Conservation (phyloP, 2,797 vertebrate species). For the Emys orbicularis region DNA sequence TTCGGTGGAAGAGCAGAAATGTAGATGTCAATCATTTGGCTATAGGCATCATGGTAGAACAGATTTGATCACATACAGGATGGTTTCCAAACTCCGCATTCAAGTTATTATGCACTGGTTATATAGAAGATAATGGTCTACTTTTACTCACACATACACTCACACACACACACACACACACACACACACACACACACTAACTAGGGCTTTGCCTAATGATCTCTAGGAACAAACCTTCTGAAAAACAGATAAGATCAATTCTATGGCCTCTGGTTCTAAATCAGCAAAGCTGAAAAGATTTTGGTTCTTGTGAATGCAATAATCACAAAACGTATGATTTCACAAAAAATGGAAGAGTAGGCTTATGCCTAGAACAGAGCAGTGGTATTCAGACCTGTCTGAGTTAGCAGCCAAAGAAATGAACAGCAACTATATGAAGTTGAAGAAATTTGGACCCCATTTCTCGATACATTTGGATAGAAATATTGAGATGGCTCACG, state of each 20-base stretch:
- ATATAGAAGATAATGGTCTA: background rate
- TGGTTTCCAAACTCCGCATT: conserved; percentile 25
- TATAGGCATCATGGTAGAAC: conserved; percentile 62
- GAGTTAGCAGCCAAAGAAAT: background rate
- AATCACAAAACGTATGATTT: background rate
- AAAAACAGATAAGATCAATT: conserved; percentile 39
- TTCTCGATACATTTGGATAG: background rate
- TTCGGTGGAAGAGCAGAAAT: conserved; percentile 73
- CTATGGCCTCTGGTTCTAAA: conserved; percentile 27
- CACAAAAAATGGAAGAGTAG: background rate
- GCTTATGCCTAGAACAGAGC: background rate
- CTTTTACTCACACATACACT: background rate
- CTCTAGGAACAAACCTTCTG: background rate
- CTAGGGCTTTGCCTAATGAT: conserved; percentile 33
- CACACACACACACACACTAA: background rate
- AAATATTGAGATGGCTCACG: background rate
- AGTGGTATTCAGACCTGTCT: background rate
- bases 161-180: conserved; percentile 30
- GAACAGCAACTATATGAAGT: background rate
- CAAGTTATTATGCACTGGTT: conserved; percentile 50
- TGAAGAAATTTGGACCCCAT: background rate
- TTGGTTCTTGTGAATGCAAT: background rate
- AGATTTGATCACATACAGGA: conserved; percentile 74
- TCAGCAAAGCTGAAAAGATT: background rate
- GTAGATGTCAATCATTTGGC: conserved; percentile 78